Evolutionary conservation across 1,140 invertebrate species (phyloP).

Genomic region (Drosophila sp.): DNA sequence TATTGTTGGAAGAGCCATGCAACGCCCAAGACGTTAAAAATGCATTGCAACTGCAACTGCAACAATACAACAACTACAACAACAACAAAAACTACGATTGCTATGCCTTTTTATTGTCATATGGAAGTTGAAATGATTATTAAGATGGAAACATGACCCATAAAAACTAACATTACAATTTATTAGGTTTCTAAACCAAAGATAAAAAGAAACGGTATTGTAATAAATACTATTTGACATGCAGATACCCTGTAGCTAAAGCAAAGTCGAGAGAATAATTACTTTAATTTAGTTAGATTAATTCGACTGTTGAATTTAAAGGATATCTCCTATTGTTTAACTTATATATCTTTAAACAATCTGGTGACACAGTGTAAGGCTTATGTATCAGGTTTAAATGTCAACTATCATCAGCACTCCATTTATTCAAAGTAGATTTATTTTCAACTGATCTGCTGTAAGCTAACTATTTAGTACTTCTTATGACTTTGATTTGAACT

Average conservation of each 20-base stretch:
- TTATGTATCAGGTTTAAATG: no score
- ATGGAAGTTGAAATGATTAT: conserved; percentile 47
- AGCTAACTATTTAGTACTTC: no score
- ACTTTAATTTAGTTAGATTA: background rate
- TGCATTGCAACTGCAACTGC: conserved; percentile 22
- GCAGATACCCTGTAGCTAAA: background rate
- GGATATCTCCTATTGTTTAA: no score
- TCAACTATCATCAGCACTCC: no score
- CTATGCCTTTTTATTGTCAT: conserved; percentile 54
- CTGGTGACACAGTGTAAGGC: no score
- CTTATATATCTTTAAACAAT: no score
- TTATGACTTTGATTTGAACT: no score
- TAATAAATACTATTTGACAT: background rate
- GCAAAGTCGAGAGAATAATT: no score
- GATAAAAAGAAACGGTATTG: background rate
- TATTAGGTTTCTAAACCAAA: conserved; percentile 44
- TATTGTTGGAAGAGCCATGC: conserved; percentile 31
- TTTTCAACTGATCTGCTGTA: no score
- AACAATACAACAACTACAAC: conserved; percentile 2
- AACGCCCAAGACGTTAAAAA: conserved; percentile 30
- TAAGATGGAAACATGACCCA: conserved; percentile 53
- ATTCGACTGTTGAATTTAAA: no score
- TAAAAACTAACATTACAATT: conserved; percentile 37
- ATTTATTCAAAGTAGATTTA: no score
- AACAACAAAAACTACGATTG: conserved; percentile 3